Evolutionary conservation across 2,888 invertebrate genomes (phyloP).

Genomic region (Diarsia rubi): DNA sequence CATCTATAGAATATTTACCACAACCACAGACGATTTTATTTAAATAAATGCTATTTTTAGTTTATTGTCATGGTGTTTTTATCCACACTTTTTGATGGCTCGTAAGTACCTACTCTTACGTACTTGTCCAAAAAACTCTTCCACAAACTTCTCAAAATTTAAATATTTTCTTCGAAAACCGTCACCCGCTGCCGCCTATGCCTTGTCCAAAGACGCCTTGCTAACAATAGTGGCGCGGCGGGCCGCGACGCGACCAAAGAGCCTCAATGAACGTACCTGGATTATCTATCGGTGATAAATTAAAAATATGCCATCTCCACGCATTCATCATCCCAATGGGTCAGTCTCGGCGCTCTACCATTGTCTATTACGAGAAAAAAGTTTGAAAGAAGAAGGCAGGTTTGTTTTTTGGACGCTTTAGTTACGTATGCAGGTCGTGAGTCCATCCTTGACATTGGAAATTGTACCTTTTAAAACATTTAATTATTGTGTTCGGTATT

Average conservation of each 20-base stretch:
- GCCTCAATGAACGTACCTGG: constrained; percentile 89
- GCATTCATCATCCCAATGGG: constrained; percentile 88
- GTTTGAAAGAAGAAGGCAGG: constrained; percentile 37
- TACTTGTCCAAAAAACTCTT: too few species aligned
- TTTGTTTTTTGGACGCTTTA: constrained; percentile 16
- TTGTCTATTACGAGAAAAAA: constrained; percentile 71
- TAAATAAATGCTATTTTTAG: too few species aligned
- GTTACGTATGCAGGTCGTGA: constrained; percentile 57
- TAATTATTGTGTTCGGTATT: constrained; percentile 60
- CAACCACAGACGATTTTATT: too few species aligned
- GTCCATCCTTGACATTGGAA: constrained; percentile 62
- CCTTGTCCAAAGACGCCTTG: constrained; percentile 39
- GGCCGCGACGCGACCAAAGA: constrained; percentile 79
- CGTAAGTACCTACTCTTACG: too few species aligned
- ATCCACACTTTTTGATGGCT: too few species aligned
- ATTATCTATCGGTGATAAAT: constrained; percentile 89
- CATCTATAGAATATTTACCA: too few species aligned
- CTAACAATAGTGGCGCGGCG: constrained; percentile 79
- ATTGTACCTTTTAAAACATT: constrained; percentile 57
- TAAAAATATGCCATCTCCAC: constrained; percentile 88
- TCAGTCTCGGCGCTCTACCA: constrained; percentile 72
- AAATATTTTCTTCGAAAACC: not conserved
- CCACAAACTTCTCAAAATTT: not conserved
- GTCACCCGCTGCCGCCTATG: constrained; percentile 53
- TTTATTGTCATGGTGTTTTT: too few species aligned